These are phyloP conservation scores for Chymomyza amoena DNA, from an alignment of 2,888 invertebrate species.

Conservation along the genomic window DNA sequence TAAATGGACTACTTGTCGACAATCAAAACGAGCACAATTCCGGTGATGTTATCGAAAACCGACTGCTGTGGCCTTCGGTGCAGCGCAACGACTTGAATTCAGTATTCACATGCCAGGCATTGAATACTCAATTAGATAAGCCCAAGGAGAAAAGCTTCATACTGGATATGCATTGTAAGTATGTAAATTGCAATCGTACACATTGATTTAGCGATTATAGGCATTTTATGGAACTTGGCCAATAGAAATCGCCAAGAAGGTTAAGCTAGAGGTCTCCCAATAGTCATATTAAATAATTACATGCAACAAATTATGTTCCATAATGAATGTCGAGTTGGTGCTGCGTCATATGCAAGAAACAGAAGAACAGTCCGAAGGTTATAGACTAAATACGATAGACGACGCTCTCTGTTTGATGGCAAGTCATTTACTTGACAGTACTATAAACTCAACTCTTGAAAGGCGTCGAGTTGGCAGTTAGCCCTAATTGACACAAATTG, in stretches of 20 bases:
- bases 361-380: background rate
- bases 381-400: background rate
- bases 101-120: slow-evolving; percentile 92
- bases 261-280: slow-evolving; percentile 4
- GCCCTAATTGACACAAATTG: slow-evolving; percentile 28
- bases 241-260: background rate
- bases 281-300: slow-evolving; percentile 53
- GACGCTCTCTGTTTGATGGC: background rate
- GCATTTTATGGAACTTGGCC: background rate
- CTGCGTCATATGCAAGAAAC: background rate
- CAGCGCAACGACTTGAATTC: slow-evolving; percentile 89
- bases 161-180: slow-evolving; percentile 90
- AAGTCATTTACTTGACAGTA: background rate
- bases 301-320: slow-evolving; percentile 34
- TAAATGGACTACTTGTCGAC: slow-evolving; percentile 89
- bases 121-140: slow-evolving; percentile 90
- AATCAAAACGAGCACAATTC: slow-evolving; percentile 91
- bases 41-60: slow-evolving; percentile 92
- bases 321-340: slow-evolving; percentile 19
- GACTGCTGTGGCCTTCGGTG: slow-evolving; percentile 86
- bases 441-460: slow-evolving; percentile 18
- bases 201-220: background rate
- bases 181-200: slow-evolving; percentile 5
- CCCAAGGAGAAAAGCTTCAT: slow-evolving; percentile 88
- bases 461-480: slow-evolving; percentile 9